A percentile compares a stretch with the other conserved stretches of the same genome.
These are phyloP conservation scores for Rhabdornis inornatus DNA, from an alignment of 2,113 vertebrate species.

Conservation along the genomic window DNA sequence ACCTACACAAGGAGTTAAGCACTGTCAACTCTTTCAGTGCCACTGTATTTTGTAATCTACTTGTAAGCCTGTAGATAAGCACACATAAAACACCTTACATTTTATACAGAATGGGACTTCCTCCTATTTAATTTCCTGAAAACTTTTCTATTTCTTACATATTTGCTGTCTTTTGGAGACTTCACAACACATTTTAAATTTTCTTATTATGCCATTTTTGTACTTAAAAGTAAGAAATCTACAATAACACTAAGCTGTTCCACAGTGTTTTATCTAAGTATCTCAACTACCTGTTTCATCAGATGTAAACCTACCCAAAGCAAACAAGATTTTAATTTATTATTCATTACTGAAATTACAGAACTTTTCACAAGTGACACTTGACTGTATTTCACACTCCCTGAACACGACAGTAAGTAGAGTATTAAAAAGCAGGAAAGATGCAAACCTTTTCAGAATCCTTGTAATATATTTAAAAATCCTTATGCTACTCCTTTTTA, in stretches of 20 bases:
- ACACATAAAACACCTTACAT: not conserved
- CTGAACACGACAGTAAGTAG: not conserved
- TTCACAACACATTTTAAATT: not conserved
- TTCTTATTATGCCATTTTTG: not conserved
- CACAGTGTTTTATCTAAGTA: not conserved
- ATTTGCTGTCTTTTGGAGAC: not conserved
- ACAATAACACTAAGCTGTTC: not conserved
- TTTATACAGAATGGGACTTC: not conserved
- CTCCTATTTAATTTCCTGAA: not conserved
- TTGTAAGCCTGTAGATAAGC: rapidly evolving
- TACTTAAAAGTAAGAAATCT: not conserved
- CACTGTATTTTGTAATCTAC: not conserved
- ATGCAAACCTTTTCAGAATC: not conserved
- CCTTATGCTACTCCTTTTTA: not conserved
- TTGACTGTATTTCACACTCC: not conserved
- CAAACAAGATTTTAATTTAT: not conserved
- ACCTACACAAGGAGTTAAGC: not conserved
- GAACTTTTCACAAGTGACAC: not conserved
- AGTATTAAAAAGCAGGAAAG: not conserved
- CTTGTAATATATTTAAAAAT: not conserved
- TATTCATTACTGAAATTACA: not conserved
- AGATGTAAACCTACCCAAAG: not conserved
- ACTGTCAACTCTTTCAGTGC: not conserved
- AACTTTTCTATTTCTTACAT: not conserved
- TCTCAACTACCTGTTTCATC: not conserved